phyloP scores from a whole-genome alignment of 2,797 vertebrate genomes.

The Ptychobarbus kaznakovi region DNA sequence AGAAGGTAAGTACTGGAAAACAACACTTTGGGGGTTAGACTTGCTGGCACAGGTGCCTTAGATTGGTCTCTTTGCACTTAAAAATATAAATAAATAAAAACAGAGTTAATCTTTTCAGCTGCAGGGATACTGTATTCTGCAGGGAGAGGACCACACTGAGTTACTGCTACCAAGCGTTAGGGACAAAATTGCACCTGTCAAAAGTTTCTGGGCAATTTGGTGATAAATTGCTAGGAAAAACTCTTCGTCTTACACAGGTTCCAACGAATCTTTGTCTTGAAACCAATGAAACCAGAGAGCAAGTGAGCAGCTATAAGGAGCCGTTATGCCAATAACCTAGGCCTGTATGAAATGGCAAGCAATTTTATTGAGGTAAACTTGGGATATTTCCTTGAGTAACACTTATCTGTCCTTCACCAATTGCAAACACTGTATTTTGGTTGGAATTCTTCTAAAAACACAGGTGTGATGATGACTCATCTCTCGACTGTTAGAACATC shows the following conservation, averaged over 20 bases:
- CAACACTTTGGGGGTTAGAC: background rate
- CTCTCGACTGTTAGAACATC: conserved; percentile 40
- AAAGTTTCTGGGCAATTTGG: conserved; percentile 50
- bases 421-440: background rate
- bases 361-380: background rate
- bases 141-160: conserved; percentile 11
- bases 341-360: background rate
- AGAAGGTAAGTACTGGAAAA: background rate
- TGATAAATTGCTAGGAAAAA: conserved; percentile 48
- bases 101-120: background rate
- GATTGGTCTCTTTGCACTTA: background rate
- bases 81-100: background rate
- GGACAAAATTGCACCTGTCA: conserved; percentile 55
- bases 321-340: conserved; percentile 21
- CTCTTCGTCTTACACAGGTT: conserved; percentile 37
- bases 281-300: conserved; percentile 9
- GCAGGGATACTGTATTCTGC: conserved; percentile 4
- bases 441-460: conserved; percentile 2
- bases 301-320: background rate
- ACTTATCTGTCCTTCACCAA: background rate
- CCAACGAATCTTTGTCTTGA: conserved; percentile 18
- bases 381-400: background rate
- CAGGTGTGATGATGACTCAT: conserved; percentile 35
- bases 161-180: conserved; percentile 23
- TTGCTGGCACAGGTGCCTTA: background rate